phyloP scores from a whole-genome alignment of 2,797 vertebrate genomes.

The Acomys russatus region DNA sequence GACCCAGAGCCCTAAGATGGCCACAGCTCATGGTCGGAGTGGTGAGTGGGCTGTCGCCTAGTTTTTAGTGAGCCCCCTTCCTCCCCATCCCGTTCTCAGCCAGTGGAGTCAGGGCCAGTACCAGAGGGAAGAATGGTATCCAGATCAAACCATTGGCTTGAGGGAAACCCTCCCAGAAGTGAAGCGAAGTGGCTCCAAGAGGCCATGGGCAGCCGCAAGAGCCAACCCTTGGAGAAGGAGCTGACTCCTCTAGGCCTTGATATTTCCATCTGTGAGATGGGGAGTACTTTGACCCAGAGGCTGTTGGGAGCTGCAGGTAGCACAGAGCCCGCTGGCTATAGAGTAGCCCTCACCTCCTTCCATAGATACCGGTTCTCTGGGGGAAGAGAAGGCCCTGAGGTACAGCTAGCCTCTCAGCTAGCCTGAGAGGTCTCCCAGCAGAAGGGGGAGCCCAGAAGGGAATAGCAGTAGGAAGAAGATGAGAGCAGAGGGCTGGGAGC shows the following conservation, averaged over 20 bases:
- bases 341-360: too few species aligned
- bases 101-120: not conserved
- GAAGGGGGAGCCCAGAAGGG: not conserved
- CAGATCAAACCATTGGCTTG: not conserved
- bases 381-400: not conserved
- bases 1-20: too few species aligned
- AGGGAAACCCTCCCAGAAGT: not conserved
- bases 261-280: constrained; percentile 50
- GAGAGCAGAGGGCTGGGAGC: not conserved
- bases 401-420: not conserved
- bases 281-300: not conserved
- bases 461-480: not conserved
- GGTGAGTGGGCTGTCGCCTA: not conserved
- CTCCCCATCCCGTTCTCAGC: not conserved
- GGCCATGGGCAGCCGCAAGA: not conserved
- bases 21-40: rapidly evolving
- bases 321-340: not conserved
- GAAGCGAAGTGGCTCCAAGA: too few species aligned
- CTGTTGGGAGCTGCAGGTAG: not conserved
- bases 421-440: not conserved
- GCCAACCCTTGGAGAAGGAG: not conserved
- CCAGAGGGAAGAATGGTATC: not conserved
- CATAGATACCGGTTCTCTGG: not conserved
- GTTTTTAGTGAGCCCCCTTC: too few species aligned
- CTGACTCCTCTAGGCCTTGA: not conserved